A percentile compares a stretch with the other conserved stretches of the same genome.
Conservation (phyloP, 1,140 invertebrate genomes). For the Goniozus legneri region DNA sequence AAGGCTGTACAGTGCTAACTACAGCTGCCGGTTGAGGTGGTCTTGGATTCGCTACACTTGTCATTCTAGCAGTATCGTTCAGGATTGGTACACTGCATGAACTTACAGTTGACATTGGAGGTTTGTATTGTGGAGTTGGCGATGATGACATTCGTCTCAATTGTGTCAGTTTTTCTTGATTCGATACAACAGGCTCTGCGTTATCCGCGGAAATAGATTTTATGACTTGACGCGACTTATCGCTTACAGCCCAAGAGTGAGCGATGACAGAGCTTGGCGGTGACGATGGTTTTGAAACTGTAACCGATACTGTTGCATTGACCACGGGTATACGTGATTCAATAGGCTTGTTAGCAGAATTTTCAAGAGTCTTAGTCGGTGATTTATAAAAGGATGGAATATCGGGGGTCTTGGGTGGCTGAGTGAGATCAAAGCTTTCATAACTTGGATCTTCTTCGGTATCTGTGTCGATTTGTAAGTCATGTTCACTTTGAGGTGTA, state of each 20-base stretch:
- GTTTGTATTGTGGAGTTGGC: conserved; percentile 35
- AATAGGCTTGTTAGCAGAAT: conserved; percentile 34
- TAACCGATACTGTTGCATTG: conserved; percentile 9
- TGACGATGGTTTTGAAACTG: conserved; percentile 26
- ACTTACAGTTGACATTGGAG: conserved; percentile 13
- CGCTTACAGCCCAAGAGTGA: conserved; percentile 43
- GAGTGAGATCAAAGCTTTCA: conserved; percentile 51
- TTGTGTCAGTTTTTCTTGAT: conserved; percentile 12
- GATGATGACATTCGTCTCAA: conserved; percentile 14
- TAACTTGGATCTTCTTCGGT: conserved; percentile 70
- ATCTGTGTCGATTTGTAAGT: conserved; percentile 83
- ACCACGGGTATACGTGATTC: conserved; percentile 37
- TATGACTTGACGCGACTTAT: conserved; percentile 26
- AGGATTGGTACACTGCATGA: conserved; percentile 28
- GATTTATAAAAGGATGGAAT: conserved; percentile 50
- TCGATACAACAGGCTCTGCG: background rate
- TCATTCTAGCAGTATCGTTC: conserved; percentile 25
- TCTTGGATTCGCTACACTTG: conserved; percentile 30
- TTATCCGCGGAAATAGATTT: conserved; percentile 12
- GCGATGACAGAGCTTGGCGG: conserved; percentile 40
- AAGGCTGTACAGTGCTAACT: conserved; percentile 33
- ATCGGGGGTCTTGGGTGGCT: conserved; percentile 52
- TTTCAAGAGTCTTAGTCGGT: conserved; percentile 34
- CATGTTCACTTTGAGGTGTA: conserved; percentile 78
- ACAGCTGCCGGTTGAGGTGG: conserved; percentile 26